Evolutionary conservation across 2,888 invertebrate genomes (phyloP), one percentile per base, ranked within the genome.

Genomic region (Stenchaetothrips biformis): DNA sequence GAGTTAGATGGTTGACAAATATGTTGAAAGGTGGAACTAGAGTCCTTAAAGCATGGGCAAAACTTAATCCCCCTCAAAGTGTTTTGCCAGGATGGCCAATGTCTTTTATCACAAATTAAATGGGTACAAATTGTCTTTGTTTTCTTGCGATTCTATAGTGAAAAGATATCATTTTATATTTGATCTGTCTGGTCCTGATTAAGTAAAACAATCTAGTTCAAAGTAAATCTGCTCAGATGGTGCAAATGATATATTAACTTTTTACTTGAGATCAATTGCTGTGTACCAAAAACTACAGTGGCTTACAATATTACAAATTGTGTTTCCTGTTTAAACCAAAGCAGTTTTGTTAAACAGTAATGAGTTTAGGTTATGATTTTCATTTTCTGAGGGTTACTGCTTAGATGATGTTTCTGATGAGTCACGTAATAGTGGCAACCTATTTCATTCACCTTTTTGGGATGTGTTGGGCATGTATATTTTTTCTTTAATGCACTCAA

Each of bases 261-360:
- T 6, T 59, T 59, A 16, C 8, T 59, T 59, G 59, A 59, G 25
- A 7, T 74, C 25, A 11, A 25, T 74, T 74, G 25, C 67, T 74
- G 67, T 25, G 11, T 74, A 74, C 67, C 67, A 74, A 74, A 74
- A 25, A 74, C 59, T 25, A 74, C 11, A 74, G 21, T 21, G 11
- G 67, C 21, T 25, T 74, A 53, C 53, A 53, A 53, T 9, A 13
- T 18, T 53, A 53, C 53, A 11, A 25, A 11, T 59, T 59, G 11
- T 53, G 11, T 13, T 53, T 74, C 67, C 67, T 74, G 11, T 74
- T 21, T 7, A 74, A 74, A 74, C 67, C 67, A 74, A 74, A 74
- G 67, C 25, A 21, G 21, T 25, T 74, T 21, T 74, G 21, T 74
- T 74, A 2, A 37, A 74, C 67, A 74, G 67, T 74, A 9, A 21